Evolutionary conservation across 2,888 invertebrate species (phyloP).

Genomic region (Hypena proboscidalis): DNA sequence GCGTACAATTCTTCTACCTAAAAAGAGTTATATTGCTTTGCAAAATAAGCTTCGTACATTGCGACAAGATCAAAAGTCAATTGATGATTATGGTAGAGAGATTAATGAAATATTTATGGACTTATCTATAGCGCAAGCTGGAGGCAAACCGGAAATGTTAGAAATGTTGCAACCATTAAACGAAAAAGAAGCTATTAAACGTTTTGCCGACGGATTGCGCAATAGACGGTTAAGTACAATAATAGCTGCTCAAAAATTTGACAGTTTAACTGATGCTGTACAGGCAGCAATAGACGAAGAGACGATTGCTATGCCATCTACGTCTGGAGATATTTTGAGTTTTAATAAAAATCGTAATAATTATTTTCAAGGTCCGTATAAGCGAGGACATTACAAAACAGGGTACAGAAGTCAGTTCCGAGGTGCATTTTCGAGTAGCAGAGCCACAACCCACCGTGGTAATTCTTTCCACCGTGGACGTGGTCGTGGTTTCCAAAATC

Average conservation of each 20-base stretch:
- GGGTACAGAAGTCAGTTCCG: not conserved
- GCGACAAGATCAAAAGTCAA: conserved; percentile 3
- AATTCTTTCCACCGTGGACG: not conserved
- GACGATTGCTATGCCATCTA: conserved; percentile 6
- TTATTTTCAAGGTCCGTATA: not conserved
- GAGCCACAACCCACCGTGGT: not conserved
- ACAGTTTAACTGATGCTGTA: not conserved
- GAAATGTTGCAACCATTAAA: conserved; percentile 2
- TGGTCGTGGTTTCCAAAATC: not conserved
- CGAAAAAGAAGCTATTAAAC: conserved; percentile 12
- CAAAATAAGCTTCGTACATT: conserved; percentile 2
- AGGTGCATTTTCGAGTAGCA: not conserved
- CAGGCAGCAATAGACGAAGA: conserved; percentile 8
- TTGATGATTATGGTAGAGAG: conserved; percentile 3
- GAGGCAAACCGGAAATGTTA: not conserved
- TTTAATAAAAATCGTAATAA: not conserved
- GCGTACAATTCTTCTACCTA: conserved; percentile 2
- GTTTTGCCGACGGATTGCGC: conserved; percentile 15
- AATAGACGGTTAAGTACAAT: conserved; percentile 12
- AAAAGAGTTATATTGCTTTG: conserved; percentile 2
- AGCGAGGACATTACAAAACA: not conserved
- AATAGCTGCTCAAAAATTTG: conserved; percentile 5
- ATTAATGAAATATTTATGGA: conserved; percentile 7
- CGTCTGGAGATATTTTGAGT: conserved; percentile 1
- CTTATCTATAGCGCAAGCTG: conserved; percentile 6